Conservation (phyloP, 2,113 vertebrate genomes). For the Smithornis capensis region DNA sequence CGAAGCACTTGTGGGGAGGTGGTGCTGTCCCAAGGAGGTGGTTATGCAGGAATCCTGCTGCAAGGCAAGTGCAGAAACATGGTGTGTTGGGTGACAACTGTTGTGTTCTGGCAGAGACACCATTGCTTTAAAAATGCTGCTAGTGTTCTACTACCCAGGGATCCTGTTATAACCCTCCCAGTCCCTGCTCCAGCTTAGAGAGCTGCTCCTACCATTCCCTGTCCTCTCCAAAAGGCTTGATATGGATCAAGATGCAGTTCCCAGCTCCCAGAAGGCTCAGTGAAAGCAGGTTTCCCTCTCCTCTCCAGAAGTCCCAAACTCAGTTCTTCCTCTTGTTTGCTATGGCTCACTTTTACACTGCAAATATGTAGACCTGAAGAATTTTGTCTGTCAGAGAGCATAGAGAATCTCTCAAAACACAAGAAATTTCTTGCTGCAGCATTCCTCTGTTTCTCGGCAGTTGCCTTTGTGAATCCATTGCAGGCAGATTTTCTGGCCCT, state of each 20-base stretch:
- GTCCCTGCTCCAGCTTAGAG: neutral
- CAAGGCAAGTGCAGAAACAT: slow-evolving; percentile 75
- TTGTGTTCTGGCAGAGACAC: neutral
- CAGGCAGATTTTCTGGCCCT: neutral
- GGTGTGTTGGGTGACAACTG: neutral
- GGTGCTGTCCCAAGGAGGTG: slow-evolving; percentile 72
- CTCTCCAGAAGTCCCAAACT: neutral
- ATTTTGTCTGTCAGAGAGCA: neutral
- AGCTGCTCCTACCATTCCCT: neutral
- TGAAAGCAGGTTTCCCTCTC: neutral
- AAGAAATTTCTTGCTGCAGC: neutral
- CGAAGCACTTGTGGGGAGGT: slow-evolving; percentile 72
- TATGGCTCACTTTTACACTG: neutral
- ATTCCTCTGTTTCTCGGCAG: neutral
- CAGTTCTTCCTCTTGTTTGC: neutral
- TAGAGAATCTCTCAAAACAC: neutral
- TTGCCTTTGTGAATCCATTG: neutral
- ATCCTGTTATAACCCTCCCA: neutral
- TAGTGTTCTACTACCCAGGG: neutral
- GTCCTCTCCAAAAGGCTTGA: neutral
- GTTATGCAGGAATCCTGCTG: slow-evolving; percentile 79
- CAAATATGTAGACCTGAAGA: neutral
- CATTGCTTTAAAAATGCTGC: neutral
- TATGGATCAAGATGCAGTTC: neutral
- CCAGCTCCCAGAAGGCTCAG: neutral